Evolutionary conservation across 2,888 invertebrate species (phyloP).

Genomic region (Hypomecis atomaria): DNA sequence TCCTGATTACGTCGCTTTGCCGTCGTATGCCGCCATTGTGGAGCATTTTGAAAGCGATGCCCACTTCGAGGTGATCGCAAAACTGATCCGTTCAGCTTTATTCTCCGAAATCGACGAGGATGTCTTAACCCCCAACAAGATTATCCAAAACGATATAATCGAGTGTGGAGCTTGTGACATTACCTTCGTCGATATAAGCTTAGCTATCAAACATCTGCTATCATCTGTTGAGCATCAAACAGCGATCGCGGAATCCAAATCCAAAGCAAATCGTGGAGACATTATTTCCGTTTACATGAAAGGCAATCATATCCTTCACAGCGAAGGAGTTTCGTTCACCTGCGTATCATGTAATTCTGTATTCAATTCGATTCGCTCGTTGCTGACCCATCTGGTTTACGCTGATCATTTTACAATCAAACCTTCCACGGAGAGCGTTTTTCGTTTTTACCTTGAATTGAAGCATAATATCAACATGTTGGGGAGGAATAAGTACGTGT

Average conservation of each 20-base stretch:
- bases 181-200: constrained; percentile 55
- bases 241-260: constrained; percentile 56
- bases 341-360: constrained; percentile 66
- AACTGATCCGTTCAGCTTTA: constrained; percentile 64
- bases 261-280: constrained; percentile 64
- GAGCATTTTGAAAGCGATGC: constrained; percentile 72
- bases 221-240: constrained; percentile 68
- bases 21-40: constrained; percentile 74
- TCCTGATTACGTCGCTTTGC: constrained; percentile 66
- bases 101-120: constrained; percentile 60
- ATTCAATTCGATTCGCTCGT: constrained; percentile 70
- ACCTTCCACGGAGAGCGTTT: constrained; percentile 68
- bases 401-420: constrained; percentile 70
- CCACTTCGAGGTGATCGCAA: constrained; percentile 69
- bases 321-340: constrained; percentile 67
- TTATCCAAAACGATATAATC: constrained; percentile 48
- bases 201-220: constrained; percentile 65
- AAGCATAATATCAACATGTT: constrained; percentile 78
- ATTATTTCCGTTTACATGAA: constrained; percentile 77
- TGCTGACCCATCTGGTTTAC: constrained; percentile 70
- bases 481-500: constrained; percentile 73
- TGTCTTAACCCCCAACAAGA: constrained; percentile 58
- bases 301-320: constrained; percentile 70
- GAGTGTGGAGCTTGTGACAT: constrained; percentile 66
- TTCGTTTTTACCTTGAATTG: constrained; percentile 76